Conservation (phyloP, 1,140 invertebrate species). For the Spodoptera litura region DNA sequence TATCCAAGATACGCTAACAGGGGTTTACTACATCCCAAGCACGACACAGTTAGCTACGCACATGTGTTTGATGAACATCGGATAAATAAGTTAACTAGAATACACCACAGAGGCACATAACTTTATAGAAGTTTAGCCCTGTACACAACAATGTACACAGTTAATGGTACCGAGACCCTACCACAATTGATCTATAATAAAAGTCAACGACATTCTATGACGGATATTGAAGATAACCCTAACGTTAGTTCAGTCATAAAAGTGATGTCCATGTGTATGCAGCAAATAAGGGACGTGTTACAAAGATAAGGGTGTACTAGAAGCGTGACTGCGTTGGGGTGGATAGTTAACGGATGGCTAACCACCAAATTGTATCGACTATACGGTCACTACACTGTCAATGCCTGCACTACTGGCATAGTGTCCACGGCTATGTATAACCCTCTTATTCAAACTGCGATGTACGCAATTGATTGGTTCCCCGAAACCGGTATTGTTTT, state of each 20-base stretch:
- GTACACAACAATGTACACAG: background rate
- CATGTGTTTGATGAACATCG: background rate
- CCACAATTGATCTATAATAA: too few relatives aligned
- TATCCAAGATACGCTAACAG: background rate
- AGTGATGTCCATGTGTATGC: conserved; percentile 15
- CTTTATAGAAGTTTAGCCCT: background rate
- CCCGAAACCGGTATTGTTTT: conserved; percentile 1
- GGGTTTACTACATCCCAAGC: background rate
- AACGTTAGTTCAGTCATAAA: conserved; percentile 20
- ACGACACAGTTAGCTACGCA: background rate
- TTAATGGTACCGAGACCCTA: too few relatives aligned
- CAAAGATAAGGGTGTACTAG: conserved; percentile 21
- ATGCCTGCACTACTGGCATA: background rate
- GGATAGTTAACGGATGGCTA: conserved; percentile 21
- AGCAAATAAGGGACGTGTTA: conserved; percentile 10
- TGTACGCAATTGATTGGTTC: conserved; percentile 7
- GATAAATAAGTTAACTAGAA: background rate
- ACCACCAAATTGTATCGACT: conserved; percentile 23
- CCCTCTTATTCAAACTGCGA: background rate
- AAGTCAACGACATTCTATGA: background rate
- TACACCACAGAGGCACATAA: background rate
- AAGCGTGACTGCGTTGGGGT: background rate
- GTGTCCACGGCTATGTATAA: background rate
- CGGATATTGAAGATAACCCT: conserved; percentile 11
- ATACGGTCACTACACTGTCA: conserved; percentile 4